Evolutionary conservation across 2,888 invertebrate species (phyloP).

Genomic region (Athalia cordata): DNA sequence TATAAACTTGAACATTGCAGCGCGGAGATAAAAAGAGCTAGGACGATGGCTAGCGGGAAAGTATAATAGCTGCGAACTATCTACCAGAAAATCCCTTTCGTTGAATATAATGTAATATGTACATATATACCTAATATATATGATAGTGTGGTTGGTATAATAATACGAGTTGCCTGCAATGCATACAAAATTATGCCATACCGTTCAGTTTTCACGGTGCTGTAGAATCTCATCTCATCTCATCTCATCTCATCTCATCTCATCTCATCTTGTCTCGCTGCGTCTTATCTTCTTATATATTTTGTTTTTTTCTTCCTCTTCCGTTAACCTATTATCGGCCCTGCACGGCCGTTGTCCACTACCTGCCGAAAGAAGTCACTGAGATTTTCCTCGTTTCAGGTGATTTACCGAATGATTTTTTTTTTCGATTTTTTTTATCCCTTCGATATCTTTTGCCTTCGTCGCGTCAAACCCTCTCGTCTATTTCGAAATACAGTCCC

Average conservation of each 20-base stretch:
- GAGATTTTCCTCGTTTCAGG: too few species aligned
- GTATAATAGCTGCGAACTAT: conserved; percentile 62
- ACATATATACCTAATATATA: conserved; percentile 51
- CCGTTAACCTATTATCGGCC: neutral
- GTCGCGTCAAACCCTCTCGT: too few species aligned
- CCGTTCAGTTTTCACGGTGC: conserved; percentile 49
- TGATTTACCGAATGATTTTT: too few species aligned
- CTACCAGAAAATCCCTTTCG: conserved; percentile 65
- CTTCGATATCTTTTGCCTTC: too few species aligned
- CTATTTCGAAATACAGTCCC: too few species aligned
- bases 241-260: neutral
- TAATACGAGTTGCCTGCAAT: conserved; percentile 53
- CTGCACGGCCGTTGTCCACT: neutral
- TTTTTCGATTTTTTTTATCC: too few species aligned
- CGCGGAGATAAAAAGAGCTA: conserved; percentile 42
- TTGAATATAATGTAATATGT: conserved; percentile 55
- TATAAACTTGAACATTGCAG: neutral
- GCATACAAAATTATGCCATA: conserved; percentile 56
- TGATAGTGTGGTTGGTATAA: conserved; percentile 50
- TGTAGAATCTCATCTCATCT: conserved; percentile 17
- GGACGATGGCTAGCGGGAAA: conserved; percentile 49
- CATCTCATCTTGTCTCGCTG: neutral
- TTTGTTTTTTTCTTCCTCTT: neutral
- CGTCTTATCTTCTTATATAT: neutral
- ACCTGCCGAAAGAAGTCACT: too few species aligned